phyloP scores from a whole-genome alignment of 2,113 vertebrate genomes.

The Gopherus evgoodei region DNA sequence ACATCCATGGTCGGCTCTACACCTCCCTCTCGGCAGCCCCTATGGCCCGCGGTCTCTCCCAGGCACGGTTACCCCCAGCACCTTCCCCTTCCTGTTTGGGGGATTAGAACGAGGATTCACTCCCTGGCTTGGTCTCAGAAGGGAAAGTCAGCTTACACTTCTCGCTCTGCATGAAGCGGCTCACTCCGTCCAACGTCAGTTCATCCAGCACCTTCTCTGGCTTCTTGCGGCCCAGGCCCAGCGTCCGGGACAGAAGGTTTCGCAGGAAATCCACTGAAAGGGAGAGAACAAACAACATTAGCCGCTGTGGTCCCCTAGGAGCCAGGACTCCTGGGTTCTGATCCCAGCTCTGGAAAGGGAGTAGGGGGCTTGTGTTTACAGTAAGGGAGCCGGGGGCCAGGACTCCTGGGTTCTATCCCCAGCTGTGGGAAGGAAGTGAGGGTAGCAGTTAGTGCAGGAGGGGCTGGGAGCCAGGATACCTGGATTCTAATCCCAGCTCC shows the following conservation, averaged over 20 bases:
- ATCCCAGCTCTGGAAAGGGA: no score
- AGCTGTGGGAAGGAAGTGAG: not conserved
- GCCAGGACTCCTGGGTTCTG: not conserved
- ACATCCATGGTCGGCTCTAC: not conserved
- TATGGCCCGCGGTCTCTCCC: not conserved
- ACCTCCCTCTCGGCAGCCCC: not conserved
- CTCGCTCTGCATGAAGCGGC: slow-evolving; percentile 86
- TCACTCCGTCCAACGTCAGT: slow-evolving; percentile 86
- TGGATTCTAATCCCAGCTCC: not conserved
- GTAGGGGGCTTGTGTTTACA: no score
- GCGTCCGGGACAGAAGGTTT: slow-evolving; percentile 86
- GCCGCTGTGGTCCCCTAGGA: not conserved
- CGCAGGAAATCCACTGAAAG: slow-evolving; percentile 91
- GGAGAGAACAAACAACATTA: not conserved
- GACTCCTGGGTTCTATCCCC: not conserved
- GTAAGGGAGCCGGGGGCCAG: not conserved
- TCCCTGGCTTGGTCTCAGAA: no score
- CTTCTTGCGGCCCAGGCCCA: slow-evolving; percentile 83
- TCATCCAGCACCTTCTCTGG: slow-evolving; percentile 89
- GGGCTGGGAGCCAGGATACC: not conserved
- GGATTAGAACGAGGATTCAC: not conserved
- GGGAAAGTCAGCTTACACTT: slow-evolving; percentile 81
- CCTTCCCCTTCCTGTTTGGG: not conserved
- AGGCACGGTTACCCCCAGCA: not conserved
- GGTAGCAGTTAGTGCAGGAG: no score